These are phyloP conservation scores for Leptosomus discolor DNA, from an alignment of 2,113 vertebrate genomes.

Conservation along the genomic window DNA sequence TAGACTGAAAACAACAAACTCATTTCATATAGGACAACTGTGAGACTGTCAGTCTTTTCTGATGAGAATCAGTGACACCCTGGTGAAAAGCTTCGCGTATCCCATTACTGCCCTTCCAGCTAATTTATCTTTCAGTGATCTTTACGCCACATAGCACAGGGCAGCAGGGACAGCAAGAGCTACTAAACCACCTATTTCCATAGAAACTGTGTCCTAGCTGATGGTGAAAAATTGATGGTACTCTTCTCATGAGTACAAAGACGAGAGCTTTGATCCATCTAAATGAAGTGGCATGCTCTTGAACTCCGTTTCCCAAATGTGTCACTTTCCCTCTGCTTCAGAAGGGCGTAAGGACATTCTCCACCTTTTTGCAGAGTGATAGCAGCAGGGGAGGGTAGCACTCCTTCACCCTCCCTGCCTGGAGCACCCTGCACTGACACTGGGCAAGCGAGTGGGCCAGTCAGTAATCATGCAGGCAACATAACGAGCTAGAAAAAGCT, in stretches of 20 bases:
- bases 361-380: background rate
- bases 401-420: background rate
- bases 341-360: background rate
- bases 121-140: background rate
- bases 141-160: background rate
- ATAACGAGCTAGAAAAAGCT: background rate
- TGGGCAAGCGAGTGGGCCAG: too few species aligned
- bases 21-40: background rate
- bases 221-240: too few species aligned
- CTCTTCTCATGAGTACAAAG: background rate
- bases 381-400: background rate
- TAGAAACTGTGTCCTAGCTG: background rate
- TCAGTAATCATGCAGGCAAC: background rate
- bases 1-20: background rate
- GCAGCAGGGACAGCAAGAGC: background rate
- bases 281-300: background rate
- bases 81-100: background rate
- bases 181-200: background rate
- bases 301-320: background rate
- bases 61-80: background rate
- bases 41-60: background rate
- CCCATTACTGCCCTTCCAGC: background rate
- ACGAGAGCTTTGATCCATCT: rapidly evolving
- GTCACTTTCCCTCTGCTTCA: background rate
- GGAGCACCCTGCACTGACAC: background rate